Conservation (phyloP, 2,888 invertebrate species). For the Himalopsyche japonica region DNA sequence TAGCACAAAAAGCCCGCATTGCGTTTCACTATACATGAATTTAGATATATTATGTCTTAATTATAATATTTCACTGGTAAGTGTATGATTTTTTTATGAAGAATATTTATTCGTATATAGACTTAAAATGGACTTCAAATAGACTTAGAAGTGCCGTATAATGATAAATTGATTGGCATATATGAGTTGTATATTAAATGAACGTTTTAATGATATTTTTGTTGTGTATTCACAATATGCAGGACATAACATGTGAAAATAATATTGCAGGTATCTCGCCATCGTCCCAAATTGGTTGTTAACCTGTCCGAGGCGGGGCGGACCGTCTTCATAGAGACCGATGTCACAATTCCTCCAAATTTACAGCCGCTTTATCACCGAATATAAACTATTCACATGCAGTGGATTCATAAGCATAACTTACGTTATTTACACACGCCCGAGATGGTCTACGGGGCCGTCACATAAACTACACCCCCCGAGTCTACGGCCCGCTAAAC, state of each 20-base stretch:
- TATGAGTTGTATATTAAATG: no score
- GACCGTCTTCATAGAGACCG: background rate
- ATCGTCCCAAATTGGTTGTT: background rate
- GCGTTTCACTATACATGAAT: no score
- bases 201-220: no score
- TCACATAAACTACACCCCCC: slow-evolving; percentile 26
- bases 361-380: slow-evolving; percentile 20
- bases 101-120: no score
- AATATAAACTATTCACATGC: slow-evolving; percentile 27
- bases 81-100: no score
- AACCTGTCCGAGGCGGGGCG: background rate
- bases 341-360: background rate
- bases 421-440: slow-evolving; percentile 24
- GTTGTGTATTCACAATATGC: background rate
- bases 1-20: no score
- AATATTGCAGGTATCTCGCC: background rate
- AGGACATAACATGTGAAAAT: background rate
- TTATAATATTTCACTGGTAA: no score
- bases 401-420: slow-evolving; percentile 26
- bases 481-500: background rate
- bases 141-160: no score
- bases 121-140: no score
- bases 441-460: slow-evolving; percentile 8
- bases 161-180: no score
- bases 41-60: no score